These are phyloP conservation scores for Macrobrachium rosenbergii DNA, from an alignment of 1,140 invertebrate genomes.

Conservation along the genomic window DNA sequence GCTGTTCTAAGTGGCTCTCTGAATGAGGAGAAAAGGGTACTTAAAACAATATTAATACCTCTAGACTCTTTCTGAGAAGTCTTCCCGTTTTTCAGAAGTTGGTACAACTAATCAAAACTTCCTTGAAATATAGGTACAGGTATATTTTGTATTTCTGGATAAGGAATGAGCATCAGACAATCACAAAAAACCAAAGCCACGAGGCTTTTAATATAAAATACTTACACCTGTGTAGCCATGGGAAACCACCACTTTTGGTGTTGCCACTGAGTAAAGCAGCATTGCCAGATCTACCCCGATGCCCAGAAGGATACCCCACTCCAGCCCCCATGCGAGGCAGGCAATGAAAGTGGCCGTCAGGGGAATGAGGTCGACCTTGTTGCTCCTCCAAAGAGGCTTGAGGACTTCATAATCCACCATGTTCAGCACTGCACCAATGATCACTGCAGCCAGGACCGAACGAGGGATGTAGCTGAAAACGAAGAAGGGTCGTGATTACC, in stretches of 20 bases:
- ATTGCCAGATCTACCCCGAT: slow-evolving; percentile 87
- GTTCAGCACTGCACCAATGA: slow-evolving; percentile 90
- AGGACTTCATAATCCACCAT: slow-evolving; percentile 92
- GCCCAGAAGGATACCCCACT: slow-evolving; percentile 90
- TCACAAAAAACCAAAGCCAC: no score
- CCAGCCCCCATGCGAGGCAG: slow-evolving; percentile 86
- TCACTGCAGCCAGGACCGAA: slow-evolving; percentile 74
- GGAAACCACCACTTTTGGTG: slow-evolving; percentile 81
- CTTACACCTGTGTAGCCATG: slow-evolving; percentile 28
- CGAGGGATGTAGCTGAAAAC: slow-evolving; percentile 82
- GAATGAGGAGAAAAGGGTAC: no score
- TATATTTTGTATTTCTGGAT: no score
- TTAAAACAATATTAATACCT: no score
- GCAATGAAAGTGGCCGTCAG: slow-evolving; percentile 85
- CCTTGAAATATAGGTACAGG: no score
- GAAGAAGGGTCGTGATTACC: neutral
- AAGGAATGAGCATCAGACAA: no score
- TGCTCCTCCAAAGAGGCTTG: slow-evolving; percentile 83
- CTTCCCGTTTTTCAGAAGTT: no score
- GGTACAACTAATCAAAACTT: no score
- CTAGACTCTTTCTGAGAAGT: no score
- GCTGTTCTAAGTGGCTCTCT: no score
- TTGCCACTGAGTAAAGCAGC: slow-evolving; percentile 87
- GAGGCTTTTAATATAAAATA: neutral
- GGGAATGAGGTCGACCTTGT: slow-evolving; percentile 78